These are phyloP conservation scores for Mamestra brassicae DNA, from an alignment of 2,888 invertebrate species.

Conservation along the genomic window DNA sequence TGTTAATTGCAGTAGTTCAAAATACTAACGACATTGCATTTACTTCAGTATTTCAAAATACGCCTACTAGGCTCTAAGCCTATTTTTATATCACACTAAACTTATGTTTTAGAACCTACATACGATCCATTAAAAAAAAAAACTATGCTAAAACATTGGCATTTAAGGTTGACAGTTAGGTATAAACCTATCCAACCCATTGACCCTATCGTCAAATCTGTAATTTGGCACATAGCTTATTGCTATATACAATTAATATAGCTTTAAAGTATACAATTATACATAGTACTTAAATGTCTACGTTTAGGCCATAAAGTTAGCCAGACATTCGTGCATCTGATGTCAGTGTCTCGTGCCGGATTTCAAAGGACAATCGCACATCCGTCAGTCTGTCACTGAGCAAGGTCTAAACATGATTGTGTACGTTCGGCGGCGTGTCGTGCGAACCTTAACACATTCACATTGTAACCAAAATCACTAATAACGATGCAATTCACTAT, in stretches of 20 bases:
- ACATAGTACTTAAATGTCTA: conserved; percentile 9
- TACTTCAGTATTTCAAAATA: neutral
- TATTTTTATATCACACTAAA: neutral
- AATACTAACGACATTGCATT: neutral
- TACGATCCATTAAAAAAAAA: too few relatives aligned
- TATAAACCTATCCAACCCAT: neutral
- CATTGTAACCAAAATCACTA: conserved; percentile 77
- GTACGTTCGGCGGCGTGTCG: conserved; percentile 67
- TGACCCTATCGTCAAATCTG: neutral
- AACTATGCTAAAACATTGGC: neutral
- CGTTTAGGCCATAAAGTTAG: conserved; percentile 22
- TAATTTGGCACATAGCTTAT: conserved; percentile 3
- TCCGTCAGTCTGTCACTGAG: conserved; percentile 84
- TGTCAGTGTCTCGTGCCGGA: conserved; percentile 67
- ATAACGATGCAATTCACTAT: conserved; percentile 76
- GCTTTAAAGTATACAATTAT: too few relatives aligned
- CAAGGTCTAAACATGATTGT: conserved; percentile 85
- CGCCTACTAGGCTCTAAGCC: neutral
- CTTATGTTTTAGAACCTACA: too few relatives aligned
- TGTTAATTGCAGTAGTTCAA: conserved; percentile 2
- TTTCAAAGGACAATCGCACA: conserved; percentile 80
- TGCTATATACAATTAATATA: neutral
- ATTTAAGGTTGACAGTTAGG: neutral
- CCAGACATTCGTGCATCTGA: conserved; percentile 52
- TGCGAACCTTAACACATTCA: conserved; percentile 84